Evolutionary conservation across 2,113 vertebrate species (phyloP), one percentile per base, ranked within the genome.

Genomic region (Brachyhypopomus gauderio): DNA sequence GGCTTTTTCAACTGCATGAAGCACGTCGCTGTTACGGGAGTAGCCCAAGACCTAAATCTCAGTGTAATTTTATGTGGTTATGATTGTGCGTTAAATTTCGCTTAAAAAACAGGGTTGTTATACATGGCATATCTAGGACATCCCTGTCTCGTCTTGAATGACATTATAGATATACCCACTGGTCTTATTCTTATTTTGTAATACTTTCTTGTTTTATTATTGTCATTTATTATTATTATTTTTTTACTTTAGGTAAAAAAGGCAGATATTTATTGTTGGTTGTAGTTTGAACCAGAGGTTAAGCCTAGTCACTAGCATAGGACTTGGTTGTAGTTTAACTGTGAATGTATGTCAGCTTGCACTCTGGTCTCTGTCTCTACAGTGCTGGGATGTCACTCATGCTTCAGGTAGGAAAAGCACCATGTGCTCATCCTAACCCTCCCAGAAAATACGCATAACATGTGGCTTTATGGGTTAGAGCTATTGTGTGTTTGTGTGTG

Each of bases 361-460:
- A 77, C 80, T 80, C 82, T 87, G 86, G 82, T 85, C 79, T 85
- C 72, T 87, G 80, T 86, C 78, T 84, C 86, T 84, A 80, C 86
- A 84, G 86, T 78, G 82, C 84, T 86, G 83, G 78, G 87, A 88
- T 86, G 83, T 86, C 86, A 80, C 83, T 79, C 84, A 77, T 81
- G 72, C 77, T 81, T 83, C 87, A 87, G 88, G 87, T 89, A 88
- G 88, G 88, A 81, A 72, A 84, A 85, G 78, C 58, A 64, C 72
- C 82, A 66, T 79, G 84, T 48, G 70, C 74, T 84, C 79, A 83
- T 72, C 75, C 75, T 73, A 79, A 85, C 77, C 60, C 82, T 72
- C 25, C 70, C 82, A 74, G 80, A 76, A 14, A 78, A 72, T 77
- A 66, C 82, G 72, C 82, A 78, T 83, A 80, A 81, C 72, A 30